Evolutionary conservation across 1,140 invertebrate species (phyloP), one percentile per base, ranked within the genome.

Genomic region (Muscidifurax raptorellus): DNA sequence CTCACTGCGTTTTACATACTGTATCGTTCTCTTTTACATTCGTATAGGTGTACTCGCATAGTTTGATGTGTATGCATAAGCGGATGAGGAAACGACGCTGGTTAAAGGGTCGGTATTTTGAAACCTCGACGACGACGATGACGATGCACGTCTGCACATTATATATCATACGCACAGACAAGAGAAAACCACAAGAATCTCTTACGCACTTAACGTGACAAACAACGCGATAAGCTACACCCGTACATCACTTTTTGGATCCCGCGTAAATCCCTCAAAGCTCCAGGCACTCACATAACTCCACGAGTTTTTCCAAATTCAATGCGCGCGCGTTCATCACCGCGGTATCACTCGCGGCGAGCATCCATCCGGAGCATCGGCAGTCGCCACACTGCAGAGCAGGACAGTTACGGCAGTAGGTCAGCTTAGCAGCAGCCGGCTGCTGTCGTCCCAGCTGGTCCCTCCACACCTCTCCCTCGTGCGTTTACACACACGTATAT

Each of bases 381-480:
- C 52, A 7, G 18, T 59, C 2, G 52, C 52, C 22, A 59, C 18
- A 59, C 52, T 59, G 52, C 52, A 59, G 52, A 22, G 52, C 18
- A 59, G 22, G 52, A 59, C 52, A 59, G 52, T 59, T n/a, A 59
- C 27, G 67, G 67, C 67, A 75, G 72, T 75, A 40, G 72, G 72
- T 75, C 30, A 40, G 30, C 36, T 75, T 2, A 44, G 10, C 36
- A 32, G 72, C 0, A 9, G 27, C 6, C 27, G 30, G 27, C 30
- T 71, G n/a, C 66, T 71, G 27, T 13, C 67, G 27, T n/a, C 52
- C 52, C 52, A 59, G 52, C 52, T 59, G 52, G 52, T 59, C 52
- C 52, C 52, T 59, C 52, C 52, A 59, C 52, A 59, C 52, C 52
- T 22, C 52, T 59, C 18, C 22, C 52, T 59, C 15, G 25, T 12